Evolutionary conservation across 2,797 vertebrate species (phyloP).

Genomic region (Chaunax sp.): DNA sequence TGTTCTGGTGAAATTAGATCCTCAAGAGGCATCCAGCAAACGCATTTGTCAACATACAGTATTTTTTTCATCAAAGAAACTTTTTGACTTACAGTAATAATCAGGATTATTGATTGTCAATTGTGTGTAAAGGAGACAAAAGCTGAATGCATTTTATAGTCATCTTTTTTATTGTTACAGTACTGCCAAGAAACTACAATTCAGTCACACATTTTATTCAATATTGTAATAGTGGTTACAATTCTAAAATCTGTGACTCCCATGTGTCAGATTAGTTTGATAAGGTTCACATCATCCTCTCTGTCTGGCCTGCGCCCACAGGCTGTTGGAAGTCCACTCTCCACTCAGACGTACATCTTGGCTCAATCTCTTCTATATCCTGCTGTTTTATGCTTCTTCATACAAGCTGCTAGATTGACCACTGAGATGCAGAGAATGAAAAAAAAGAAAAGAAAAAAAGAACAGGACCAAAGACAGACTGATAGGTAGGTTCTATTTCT

Average conservation of each 20-base stretch:
- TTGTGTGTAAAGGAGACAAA: conserved; percentile 25
- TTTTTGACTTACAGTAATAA: neutral
- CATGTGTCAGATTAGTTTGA: conserved; percentile 71
- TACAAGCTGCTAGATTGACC: conserved; percentile 66
- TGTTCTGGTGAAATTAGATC: conserved; percentile 52
- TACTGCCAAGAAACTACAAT: conserved; percentile 25
- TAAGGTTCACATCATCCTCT: conserved; percentile 52
- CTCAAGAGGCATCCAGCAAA: conserved; percentile 35
- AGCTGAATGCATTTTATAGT: conserved; percentile 6
- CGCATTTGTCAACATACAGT: conserved; percentile 8
- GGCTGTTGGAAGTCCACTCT: conserved; percentile 70
- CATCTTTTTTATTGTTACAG: neutral
- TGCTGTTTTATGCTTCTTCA: conserved; percentile 75
- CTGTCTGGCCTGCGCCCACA: conserved; percentile 52
- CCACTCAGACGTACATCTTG: conserved; percentile 73
- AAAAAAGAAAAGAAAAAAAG: conserved; percentile 59
- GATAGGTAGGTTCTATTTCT: conserved; percentile 71
- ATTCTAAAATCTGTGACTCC: conserved; percentile 57
- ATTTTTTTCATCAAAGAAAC: neutral
- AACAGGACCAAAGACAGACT: conserved; percentile 58
- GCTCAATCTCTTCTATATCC: conserved; percentile 67
- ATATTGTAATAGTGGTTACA: conserved; percentile 39
- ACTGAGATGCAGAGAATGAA: conserved; percentile 63
- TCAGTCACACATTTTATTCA: conserved; percentile 43
- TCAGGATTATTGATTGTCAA: conserved; percentile 3